Evolutionary conservation across 2,797 vertebrate species (phyloP).

Genomic region (Lepus townsendii): DNA sequence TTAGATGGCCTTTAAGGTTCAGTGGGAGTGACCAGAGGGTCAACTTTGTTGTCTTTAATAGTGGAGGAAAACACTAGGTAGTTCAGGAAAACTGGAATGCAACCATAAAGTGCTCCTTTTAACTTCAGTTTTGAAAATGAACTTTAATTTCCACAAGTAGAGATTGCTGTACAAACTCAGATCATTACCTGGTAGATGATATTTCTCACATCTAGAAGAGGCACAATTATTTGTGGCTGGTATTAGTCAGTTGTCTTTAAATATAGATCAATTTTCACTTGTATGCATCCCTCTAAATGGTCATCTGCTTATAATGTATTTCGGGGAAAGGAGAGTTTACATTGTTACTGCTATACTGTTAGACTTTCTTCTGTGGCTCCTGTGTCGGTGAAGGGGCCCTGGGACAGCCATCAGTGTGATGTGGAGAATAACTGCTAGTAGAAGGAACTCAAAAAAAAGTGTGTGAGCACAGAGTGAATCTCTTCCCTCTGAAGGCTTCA

Average conservation of each 20-base stretch:
- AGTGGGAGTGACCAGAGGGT: conserved; percentile 60
- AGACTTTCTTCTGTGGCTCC: neutral
- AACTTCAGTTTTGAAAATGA: conserved; percentile 36
- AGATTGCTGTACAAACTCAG: neutral
- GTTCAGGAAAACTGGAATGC: conserved; percentile 61
- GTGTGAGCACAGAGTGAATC: neutral
- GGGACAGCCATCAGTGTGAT: no score
- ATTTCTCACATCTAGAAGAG: conserved; percentile 31
- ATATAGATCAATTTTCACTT: conserved; percentile 1
- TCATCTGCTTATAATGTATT: neutral
- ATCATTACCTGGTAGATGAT: neutral
- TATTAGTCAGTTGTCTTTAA: conserved; percentile 15
- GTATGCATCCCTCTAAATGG: neutral
- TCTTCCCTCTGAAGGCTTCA: neutral
- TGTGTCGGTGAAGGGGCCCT: neutral
- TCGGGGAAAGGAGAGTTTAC: neutral
- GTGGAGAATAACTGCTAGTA: neutral
- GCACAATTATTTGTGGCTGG: conserved; percentile 7
- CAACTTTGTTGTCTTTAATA: conserved; percentile 71
- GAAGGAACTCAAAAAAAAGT: neutral
- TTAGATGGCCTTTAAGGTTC: conserved; percentile 75
- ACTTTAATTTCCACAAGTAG: conserved; percentile 36
- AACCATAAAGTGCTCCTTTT: neutral
- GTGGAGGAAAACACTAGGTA: conserved; percentile 64
- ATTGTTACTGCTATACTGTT: neutral